phyloP scores from a whole-genome alignment of 2,888 invertebrate species.

The Zygaena filipendulae region DNA sequence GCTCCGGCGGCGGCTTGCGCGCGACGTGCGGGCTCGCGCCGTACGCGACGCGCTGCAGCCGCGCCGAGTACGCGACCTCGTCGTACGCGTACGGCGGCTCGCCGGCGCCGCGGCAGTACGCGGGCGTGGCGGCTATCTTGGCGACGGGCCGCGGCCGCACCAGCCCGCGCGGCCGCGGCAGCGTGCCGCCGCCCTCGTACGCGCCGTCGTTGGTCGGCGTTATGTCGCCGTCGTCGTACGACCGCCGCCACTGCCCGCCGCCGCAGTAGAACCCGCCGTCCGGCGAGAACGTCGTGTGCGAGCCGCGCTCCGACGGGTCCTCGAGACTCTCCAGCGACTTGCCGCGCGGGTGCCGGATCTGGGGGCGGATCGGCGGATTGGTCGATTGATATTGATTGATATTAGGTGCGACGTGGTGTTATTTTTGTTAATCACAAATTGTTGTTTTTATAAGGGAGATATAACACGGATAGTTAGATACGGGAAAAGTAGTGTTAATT shows the following conservation, averaged over 20 bases:
- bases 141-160: constrained; percentile 85
- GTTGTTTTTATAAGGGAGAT: too few species aligned
- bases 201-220: constrained; percentile 81
- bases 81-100: constrained; percentile 60
- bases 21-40: constrained; percentile 78
- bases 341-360: constrained; percentile 85
- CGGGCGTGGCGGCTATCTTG: constrained; percentile 74
- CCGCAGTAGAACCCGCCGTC: constrained; percentile 71
- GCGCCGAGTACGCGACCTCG: constrained; percentile 56
- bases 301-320: constrained; percentile 76
- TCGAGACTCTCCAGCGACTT: constrained; percentile 88
- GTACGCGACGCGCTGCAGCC: constrained; percentile 64
- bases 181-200: constrained; percentile 82
- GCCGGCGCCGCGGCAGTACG: constrained; percentile 50
- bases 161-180: constrained; percentile 85
- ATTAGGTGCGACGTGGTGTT: too few species aligned
- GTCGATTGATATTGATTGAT: constrained; percentile 3
- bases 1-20: constrained; percentile 84
- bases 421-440: too few species aligned
- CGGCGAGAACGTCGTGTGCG: constrained; percentile 70
- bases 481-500: too few species aligned
- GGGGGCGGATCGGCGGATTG: too few species aligned
- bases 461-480: too few species aligned
- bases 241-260: constrained; percentile 75
- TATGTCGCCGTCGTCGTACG: constrained; percentile 91